phyloP scores from a whole-genome alignment of 2,113 vertebrate species.

The Setophaga kirtlandii region DNA sequence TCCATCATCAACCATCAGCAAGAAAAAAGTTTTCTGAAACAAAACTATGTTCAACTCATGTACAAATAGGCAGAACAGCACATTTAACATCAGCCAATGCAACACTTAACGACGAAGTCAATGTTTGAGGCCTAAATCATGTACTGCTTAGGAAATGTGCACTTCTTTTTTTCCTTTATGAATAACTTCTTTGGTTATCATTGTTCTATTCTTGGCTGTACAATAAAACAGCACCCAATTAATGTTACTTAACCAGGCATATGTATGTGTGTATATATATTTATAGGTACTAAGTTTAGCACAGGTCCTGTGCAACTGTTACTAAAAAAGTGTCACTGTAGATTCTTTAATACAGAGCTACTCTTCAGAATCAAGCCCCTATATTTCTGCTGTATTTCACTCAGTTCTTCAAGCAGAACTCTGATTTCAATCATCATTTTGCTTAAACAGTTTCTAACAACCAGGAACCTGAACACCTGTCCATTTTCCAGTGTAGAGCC shows the following conservation, averaged over 20 bases:
- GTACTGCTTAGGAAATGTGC: conserved; percentile 48
- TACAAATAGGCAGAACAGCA: conserved; percentile 69
- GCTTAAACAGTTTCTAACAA: background rate
- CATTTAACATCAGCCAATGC: conserved; percentile 57
- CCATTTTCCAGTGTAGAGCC: background rate
- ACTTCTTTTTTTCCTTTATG: conserved; percentile 57
- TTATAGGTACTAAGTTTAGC: conserved; percentile 5
- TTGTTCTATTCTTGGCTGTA: conserved; percentile 31
- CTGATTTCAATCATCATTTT: background rate
- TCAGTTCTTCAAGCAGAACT: background rate
- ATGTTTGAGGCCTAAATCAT: conserved; percentile 15
- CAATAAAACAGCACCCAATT: conserved; percentile 48
- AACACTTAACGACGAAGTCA: conserved; percentile 46
- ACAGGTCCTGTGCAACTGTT: conserved; percentile 7
- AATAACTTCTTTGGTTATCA: conserved; percentile 34
- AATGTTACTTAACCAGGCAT: conserved; percentile 44
- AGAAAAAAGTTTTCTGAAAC: conserved; percentile 46
- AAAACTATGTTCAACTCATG: conserved; percentile 20
- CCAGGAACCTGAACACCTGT: background rate
- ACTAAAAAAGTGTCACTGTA: background rate
- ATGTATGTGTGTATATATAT: background rate
- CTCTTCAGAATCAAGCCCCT: background rate
- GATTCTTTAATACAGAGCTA: background rate
- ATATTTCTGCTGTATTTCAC: background rate
- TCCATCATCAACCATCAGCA: conserved; percentile 58